Conservation (phyloP, 2,888 invertebrate species). For the Amphiduros pacificus region DNA sequence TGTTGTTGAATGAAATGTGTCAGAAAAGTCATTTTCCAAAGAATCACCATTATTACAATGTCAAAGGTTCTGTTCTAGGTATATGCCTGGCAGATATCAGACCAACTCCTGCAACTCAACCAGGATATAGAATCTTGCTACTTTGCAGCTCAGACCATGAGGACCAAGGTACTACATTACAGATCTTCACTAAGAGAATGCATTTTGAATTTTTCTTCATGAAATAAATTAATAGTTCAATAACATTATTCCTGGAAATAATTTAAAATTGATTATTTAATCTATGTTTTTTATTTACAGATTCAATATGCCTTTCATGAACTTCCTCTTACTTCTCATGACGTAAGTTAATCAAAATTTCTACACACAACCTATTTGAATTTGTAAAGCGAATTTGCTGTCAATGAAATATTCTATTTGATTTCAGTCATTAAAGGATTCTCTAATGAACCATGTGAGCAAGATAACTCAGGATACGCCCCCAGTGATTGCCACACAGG, state of each 20-base stretch:
- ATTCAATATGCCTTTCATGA: conserved; percentile 78
- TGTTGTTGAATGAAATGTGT: too few relatives aligned
- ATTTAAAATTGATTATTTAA: neutral
- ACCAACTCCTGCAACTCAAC: conserved; percentile 87
- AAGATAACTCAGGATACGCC: conserved; percentile 30
- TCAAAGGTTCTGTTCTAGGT: too few relatives aligned
- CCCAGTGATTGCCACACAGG: conserved; percentile 29
- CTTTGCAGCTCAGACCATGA: conserved; percentile 97
- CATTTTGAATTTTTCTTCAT: neutral
- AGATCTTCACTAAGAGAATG: neutral
- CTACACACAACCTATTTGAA: neutral
- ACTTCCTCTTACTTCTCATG: conserved; percentile 79
- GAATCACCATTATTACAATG: too few relatives aligned
- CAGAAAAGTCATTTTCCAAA: too few relatives aligned
- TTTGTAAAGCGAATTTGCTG: conserved; percentile 45
- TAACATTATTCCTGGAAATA: too few relatives aligned
- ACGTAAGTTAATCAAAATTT: too few relatives aligned
- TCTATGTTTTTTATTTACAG: conserved; percentile 19
- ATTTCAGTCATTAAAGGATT: conserved; percentile 87
- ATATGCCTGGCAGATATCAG: conserved; percentile 95
- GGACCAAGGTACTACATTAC: conserved; percentile 77
- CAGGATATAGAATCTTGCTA: conserved; percentile 90
- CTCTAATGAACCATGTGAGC: conserved; percentile 76
- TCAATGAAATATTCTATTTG: too few relatives aligned
- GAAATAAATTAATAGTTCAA: too few relatives aligned